These are phyloP conservation scores for Microplitis deprimator DNA, from an alignment of 2,888 invertebrate genomes.

Conservation along the genomic window DNA sequence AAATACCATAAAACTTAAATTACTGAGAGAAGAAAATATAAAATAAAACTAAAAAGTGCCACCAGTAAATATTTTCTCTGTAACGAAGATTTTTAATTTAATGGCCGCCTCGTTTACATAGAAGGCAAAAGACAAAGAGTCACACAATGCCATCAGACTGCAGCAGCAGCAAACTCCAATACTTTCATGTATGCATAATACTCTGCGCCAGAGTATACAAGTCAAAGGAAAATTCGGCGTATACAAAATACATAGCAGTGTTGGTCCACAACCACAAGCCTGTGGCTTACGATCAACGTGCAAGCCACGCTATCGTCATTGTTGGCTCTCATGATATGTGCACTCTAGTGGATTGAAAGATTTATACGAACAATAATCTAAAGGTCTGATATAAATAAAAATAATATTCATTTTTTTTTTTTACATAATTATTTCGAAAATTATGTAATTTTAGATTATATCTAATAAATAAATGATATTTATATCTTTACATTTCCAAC, in stretches of 20 bases:
- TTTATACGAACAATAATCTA: neutral
- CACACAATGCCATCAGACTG: neutral
- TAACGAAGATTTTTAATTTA: neutral
- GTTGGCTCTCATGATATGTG: constrained; percentile 18
- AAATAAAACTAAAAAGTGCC: neutral
- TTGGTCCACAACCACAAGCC: constrained; percentile 33
- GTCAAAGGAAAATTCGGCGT: constrained; percentile 11
- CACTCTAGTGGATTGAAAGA: constrained; percentile 21
- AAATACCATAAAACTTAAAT: neutral
- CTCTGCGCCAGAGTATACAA: neutral
- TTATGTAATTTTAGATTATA: neutral
- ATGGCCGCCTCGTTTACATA: neutral
- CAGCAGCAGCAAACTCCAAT: constrained; percentile 19
- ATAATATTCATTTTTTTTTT: neutral
- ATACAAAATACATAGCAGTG: constrained; percentile 1
- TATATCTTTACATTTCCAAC: no score
- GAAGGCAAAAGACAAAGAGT: constrained; percentile 7
- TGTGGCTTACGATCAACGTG: constrained; percentile 29
- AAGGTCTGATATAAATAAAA: neutral
- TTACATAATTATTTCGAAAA: neutral
- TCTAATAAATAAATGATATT: neutral
- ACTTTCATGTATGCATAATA: constrained; percentile 22
- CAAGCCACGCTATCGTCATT: constrained; percentile 5
- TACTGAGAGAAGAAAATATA: neutral
- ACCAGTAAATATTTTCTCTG: neutral